Conservation (phyloP, 2,797 vertebrate species). For the Chloroceryle amazona region DNA sequence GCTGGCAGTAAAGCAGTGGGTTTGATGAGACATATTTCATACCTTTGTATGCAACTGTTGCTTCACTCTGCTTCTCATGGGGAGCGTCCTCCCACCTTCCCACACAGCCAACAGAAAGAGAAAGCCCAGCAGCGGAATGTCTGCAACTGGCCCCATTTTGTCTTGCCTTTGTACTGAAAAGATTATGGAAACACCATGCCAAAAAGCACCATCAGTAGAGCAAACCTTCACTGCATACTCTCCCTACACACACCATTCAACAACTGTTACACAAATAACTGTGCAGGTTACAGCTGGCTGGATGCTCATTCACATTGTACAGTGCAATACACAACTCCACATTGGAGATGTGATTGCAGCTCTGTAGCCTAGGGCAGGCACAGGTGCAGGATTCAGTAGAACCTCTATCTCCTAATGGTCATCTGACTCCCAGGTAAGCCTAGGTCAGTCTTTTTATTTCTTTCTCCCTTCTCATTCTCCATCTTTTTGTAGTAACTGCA, state of each 20-base stretch:
- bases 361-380: not conserved
- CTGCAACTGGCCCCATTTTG: not conserved
- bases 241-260: not conserved
- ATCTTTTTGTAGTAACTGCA: not conserved
- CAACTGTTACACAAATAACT: not conserved
- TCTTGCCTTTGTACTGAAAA: not conserved
- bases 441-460: not conserved
- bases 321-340: fast-evolving
- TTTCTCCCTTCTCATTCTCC: not conserved
- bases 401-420: not conserved
- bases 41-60: not conserved
- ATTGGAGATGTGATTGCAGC: not conserved
- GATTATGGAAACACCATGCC: not conserved
- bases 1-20: not conserved
- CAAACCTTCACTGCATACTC: fast-evolving
- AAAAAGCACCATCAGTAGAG: not conserved
- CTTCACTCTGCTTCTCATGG: not conserved
- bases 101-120: not conserved
- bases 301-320: fast-evolving
- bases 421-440: not conserved
- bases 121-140: not conserved
- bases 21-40: slow-evolving; percentile 20
- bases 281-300: not conserved
- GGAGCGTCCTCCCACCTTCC: not conserved
- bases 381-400: not conserved